Evolutionary conservation across 2,113 vertebrate genomes (phyloP).

Genomic region (Paratilapia polleni): DNA sequence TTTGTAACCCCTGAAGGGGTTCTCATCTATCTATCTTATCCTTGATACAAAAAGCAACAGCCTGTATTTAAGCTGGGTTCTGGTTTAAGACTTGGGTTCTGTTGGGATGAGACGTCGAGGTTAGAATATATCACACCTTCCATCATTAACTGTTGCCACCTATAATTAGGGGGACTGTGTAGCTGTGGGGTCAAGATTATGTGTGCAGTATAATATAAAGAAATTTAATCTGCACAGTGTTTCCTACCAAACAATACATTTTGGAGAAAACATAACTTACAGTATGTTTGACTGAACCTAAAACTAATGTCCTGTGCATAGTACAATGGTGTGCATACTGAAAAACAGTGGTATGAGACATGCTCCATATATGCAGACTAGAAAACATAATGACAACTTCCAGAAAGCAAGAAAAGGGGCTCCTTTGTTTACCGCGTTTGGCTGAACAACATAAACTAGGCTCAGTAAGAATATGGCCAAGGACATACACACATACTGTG

Average conservation of each 20-base stretch:
- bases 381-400: too few relatives aligned
- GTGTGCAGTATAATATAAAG: background rate
- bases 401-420: too few relatives aligned
- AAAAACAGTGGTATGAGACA: too few relatives aligned
- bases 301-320: too few relatives aligned
- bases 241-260: background rate
- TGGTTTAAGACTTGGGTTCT: conserved; percentile 34
- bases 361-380: too few relatives aligned
- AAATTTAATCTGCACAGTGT: background rate
- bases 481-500: too few relatives aligned
- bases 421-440: too few relatives aligned
- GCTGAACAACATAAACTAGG: too few relatives aligned
- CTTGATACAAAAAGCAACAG: conserved; percentile 55
- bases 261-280: background rate
- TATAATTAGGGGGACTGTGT: conserved; percentile 87
- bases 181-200: conserved; percentile 65
- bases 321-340: too few relatives aligned
- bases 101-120: conserved; percentile 35
- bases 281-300: too few relatives aligned
- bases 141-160: conserved; percentile 88
- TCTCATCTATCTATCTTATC: conserved; percentile 62
- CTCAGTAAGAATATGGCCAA: too few relatives aligned
- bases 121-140: conserved; percentile 57
- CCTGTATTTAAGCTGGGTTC: conserved; percentile 54
- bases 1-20: conserved; percentile 34